Evolutionary conservation across 92 coral and sea anemone genomes (phyloP).

Genomic region (Anthopleura xanthogrammica): DNA sequence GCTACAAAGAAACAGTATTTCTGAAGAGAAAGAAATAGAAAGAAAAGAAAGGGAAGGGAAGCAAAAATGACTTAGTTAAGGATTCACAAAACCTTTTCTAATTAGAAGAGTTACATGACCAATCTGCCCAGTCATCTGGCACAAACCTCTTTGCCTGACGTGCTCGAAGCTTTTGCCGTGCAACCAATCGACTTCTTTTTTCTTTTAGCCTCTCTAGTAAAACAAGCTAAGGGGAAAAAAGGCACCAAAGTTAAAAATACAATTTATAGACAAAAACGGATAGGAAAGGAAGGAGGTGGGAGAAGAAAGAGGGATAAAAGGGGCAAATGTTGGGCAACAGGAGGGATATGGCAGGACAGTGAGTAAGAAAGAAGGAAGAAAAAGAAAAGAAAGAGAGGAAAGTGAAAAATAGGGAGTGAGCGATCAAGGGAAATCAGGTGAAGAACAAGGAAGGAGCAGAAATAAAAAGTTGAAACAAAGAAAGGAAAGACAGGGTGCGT

Average conservation of each 20-base stretch:
- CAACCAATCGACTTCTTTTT: constrained; percentile 63
- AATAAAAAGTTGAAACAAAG: too few species aligned
- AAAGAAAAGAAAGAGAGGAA: not conserved
- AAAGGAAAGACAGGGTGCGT: not conserved
- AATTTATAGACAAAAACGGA: too few species aligned
- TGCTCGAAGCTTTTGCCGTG: constrained; percentile 74
- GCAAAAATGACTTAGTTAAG: not conserved
- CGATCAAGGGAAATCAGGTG: not conserved
- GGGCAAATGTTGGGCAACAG: not conserved
- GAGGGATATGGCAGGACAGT: not conserved
- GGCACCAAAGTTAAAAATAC: too few species aligned
- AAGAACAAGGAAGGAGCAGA: too few species aligned
- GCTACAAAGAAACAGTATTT: not conserved
- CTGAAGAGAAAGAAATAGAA: not conserved
- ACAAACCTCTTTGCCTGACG: constrained; percentile 91
- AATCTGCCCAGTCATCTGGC: constrained; percentile 42
- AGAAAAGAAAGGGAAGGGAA: not conserved
- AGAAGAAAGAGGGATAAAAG: not conserved
- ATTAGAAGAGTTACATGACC: constrained; percentile 24
- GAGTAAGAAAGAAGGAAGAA: not conserved
- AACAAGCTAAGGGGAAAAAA: constrained; percentile 2
- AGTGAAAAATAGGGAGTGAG: not conserved
- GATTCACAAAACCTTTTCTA: constrained; percentile 12
- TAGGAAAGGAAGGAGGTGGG: too few species aligned
- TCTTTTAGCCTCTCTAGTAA: constrained; percentile 77